Base-by-base conservation (phyloP, 1,140 invertebrate species). In the Protaetia brevitarsis region DNA sequence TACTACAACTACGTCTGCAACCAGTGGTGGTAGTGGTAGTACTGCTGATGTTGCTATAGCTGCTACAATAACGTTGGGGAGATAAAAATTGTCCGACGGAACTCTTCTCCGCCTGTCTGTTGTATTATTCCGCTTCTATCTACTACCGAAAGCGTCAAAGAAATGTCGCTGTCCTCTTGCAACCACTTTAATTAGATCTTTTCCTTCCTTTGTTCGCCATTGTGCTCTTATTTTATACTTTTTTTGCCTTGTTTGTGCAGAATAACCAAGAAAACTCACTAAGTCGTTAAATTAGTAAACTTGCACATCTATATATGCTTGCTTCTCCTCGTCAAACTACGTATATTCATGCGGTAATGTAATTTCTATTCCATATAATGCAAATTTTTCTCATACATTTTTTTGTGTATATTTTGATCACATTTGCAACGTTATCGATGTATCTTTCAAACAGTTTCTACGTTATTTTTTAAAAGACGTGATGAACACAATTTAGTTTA, bases 161-260 rank as follows among this genome's bases (percentile, higher is more conserved):
- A 51, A 51, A 51, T 51, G 41, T 23, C 26, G 21, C 19, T 51
- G 19, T 10, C 26, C 19, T 23, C 41, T 10, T 51, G 16, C 41
- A 51, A 51, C 41, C 41, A 51, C 41, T 51, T 51, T 51, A 51
- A 51, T 51, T 51, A 51, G 41, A 51, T 51, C 6, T 51, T 51
- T 10, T 51, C 41, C 19, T 51, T 51, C 16, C 26, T 51, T 51
- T 51, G n/a, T 51, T 19, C 19, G 0, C 19, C 10, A 23, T 51
- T 51, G 6, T 19, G 19, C 2, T 51, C 19, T 23, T 19, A 5
- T 23, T 51, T 51, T 7, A 1, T 16, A 10, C 19, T 5, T 51
- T 51, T 51, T 51, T 45, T 45, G n/a, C 8, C 8, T 45, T 51
- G 13, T 23, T 23, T 21, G 11, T 19, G 21, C 19, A 23, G 16